Conservation (phyloP, 2,888 invertebrate species). For the Lasiommata megera region DNA sequence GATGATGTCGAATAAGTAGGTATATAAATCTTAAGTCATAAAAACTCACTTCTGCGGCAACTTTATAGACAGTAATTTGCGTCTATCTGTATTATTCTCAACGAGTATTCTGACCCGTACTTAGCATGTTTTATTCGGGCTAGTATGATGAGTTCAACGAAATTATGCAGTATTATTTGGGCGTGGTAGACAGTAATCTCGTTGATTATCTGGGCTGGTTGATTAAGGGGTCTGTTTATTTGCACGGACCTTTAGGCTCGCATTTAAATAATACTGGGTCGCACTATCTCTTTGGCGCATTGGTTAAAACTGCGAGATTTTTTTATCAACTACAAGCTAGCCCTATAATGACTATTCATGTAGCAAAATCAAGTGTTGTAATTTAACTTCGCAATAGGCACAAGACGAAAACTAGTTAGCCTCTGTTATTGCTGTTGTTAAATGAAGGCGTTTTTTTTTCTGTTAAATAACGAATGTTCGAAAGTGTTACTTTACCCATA, state of each 20-base stretch:
- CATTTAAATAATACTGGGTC: conserved; percentile 12
- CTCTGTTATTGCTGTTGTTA: neutral
- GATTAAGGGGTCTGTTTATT: conserved; percentile 22
- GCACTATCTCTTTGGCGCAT: neutral
- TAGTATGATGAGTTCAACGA: conserved; percentile 41
- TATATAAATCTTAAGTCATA: neutral
- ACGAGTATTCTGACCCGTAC: conserved; percentile 49
- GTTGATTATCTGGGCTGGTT: conserved; percentile 19
- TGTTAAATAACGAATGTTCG: neutral
- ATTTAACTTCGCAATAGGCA: no score
- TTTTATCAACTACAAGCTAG: no score
- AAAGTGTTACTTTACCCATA: conserved; percentile 6
- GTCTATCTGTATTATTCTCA: conserved; percentile 58
- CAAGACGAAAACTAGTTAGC: no score
- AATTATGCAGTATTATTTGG: conserved; percentile 36
- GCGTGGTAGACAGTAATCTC: conserved; percentile 17
- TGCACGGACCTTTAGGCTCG: conserved; percentile 10
- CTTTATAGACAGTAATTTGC: conserved; percentile 57
- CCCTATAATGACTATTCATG: no score
- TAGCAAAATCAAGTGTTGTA: no score
- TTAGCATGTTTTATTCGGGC: conserved; percentile 51
- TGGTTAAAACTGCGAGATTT: no score
- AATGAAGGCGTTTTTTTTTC: neutral
- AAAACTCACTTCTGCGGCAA: conserved; percentile 41
- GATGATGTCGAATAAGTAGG: no score